Evolutionary conservation across 2,888 invertebrate genomes (phyloP), one percentile per base, ranked within the genome.

Genomic region (Drosophila nr. medialis): DNA sequence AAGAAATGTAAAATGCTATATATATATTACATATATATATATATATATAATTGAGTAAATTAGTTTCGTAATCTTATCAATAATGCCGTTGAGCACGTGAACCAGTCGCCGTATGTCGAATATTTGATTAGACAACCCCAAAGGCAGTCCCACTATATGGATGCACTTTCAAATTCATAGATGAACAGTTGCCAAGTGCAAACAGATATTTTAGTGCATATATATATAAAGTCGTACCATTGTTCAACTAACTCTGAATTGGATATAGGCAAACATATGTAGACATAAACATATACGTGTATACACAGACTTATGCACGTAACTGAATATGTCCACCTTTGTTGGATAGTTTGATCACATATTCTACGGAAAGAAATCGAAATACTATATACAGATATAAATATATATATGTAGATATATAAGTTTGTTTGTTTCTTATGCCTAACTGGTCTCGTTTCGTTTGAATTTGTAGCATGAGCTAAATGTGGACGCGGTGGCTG

Each of bases 401-500:
- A n/a, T n/a, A n/a, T n/a, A n/a, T n/a, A n/a, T n/a, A n/a, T n/a
- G n/a, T n/a, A 24, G 13, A 15, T 1, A 24, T 15, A 27, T 49
- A 5, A 7, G 15, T 45, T 45, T 24, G 2, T n/a, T 18, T 18
- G 38, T 21, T 42, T 11, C n/a, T 11, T 2, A 42, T 11, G n/a
- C 6, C n/a, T 10, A 21, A 29, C 29, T 29, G 29, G 7, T 3
- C 0, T 2, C 1, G 21, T 45, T 8, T 45, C 45, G 2, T 24
- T 24, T 8, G 24, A 24, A 45, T 32, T 51, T 60, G 55, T 56
- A 93, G 93, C 79, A 95, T 91, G 95, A 95, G 92, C 94, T 96
- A 83, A 94, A 95, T 86, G 94, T 98, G 92, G 98, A 99, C 92
- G 99, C 97, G 64, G 99, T 99, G 51, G 97, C 99, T 72, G 98